A percentile compares a stretch with the other conserved stretches of the same genome.
Evolutionary conservation across 2,113 vertebrate species (phyloP).

Genomic region (Perognathus longimembris): DNA sequence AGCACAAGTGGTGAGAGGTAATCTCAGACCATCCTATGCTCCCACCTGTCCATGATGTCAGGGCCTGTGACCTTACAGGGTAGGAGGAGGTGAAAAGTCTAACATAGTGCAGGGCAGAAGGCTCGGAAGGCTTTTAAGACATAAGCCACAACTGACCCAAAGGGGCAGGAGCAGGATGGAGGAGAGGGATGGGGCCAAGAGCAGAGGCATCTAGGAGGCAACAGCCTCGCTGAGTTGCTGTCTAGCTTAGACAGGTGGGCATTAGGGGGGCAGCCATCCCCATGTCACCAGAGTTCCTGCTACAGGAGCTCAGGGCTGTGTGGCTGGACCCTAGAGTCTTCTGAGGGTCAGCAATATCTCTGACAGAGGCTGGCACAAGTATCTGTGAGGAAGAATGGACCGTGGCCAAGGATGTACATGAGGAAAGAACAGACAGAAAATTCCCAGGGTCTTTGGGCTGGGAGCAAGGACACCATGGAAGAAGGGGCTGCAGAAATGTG

Average conservation of each 20-base stretch:
- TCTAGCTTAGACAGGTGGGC: too few species aligned
- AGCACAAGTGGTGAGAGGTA: neutral
- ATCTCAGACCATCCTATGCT: too few species aligned
- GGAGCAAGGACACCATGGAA: neutral
- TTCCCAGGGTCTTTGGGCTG: neutral
- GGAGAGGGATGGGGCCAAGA: neutral
- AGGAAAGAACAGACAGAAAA: neutral
- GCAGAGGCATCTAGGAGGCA: accelerated
- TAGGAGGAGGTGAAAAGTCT: neutral
- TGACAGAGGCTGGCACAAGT: neutral
- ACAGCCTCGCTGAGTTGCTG: too few species aligned
- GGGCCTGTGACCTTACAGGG: neutral
- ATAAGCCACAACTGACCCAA: neutral
- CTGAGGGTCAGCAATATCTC: neutral
- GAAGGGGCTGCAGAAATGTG: neutral
- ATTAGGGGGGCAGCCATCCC: neutral
- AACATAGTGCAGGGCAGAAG: accelerated
- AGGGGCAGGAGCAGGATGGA: neutral
- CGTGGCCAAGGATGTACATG: neutral
- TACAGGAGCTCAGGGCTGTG: neutral
- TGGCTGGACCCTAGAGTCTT: neutral
- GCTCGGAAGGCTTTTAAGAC: neutral
- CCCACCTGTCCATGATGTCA: neutral
- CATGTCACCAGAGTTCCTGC: neutral
- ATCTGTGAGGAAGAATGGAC: neutral